A percentile compares a stretch with the other conserved stretches of the same genome.
Evolutionary conservation across 30 jellyfish, hydroid and myxozoan genomes (phyloP).

Genomic region (Hydra vulgaris): DNA sequence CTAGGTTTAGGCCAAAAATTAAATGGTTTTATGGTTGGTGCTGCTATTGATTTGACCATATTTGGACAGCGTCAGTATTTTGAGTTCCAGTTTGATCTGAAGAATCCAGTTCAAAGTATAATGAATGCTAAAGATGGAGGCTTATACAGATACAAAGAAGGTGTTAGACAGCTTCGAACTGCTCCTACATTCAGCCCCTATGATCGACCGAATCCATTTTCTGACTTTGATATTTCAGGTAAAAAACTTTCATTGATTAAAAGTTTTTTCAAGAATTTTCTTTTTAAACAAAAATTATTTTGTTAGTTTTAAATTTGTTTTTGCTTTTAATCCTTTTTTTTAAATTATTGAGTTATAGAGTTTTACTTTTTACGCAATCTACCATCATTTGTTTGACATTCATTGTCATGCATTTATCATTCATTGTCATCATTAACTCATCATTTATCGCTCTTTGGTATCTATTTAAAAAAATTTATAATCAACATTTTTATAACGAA

Average conservation of each 20-base stretch:
- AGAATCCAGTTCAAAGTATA: slow-evolving; percentile 59
- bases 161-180: slow-evolving; percentile 76
- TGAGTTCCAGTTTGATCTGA: slow-evolving; percentile 59
- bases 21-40: slow-evolving; percentile 97
- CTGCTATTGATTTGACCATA: slow-evolving; percentile 82
- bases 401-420: too few species aligned
- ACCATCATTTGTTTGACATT: too few species aligned
- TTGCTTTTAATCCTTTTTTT: too few species aligned
- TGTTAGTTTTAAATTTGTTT: too few species aligned
- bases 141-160: slow-evolving; percentile 68
- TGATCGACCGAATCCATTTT: slow-evolving; percentile 88
- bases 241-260: neutral
- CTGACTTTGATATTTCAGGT: slow-evolving; percentile 95
- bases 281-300: too few species aligned
- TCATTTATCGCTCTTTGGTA: too few species aligned
- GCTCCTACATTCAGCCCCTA: slow-evolving; percentile 67
- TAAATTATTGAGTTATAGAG: too few species aligned
- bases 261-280: neutral
- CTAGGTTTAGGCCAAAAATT: slow-evolving; percentile 89
- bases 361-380: too few species aligned
- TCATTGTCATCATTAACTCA: too few species aligned
- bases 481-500: too few species aligned
- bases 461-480: too few species aligned
- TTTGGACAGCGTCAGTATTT: slow-evolving; percentile 79
- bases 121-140: slow-evolving; percentile 84